Evolutionary conservation across 92 coral and sea anemone species (phyloP), one percentile per base, ranked within the genome.

Genomic region (Montipora capitata): DNA sequence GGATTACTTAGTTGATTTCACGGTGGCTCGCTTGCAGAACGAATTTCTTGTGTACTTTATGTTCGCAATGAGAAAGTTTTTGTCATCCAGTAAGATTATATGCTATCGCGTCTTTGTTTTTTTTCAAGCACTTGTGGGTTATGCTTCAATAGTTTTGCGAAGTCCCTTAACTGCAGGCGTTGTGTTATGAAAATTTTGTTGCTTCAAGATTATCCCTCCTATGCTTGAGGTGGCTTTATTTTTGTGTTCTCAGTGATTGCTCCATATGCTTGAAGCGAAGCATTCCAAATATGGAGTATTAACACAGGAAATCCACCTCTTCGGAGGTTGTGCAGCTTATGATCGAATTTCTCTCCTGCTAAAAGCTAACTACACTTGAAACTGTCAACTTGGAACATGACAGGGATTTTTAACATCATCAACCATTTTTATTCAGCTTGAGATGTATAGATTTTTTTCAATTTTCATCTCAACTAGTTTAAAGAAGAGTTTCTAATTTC

Each of bases 181-280:
- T 45, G 17, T 71, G 40, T 40, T 83, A 83, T 83, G 87, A 44
- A 39, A 83, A 83, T 83, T 83, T 83, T 72, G 58, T 42, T 59
- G 59, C 63, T 58, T 8, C 72, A 62, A 62, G n/a, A 72, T 56
- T 69, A 71, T 83, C 18, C 71, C 17, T 35, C 59, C 42, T 70
- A 6, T 69, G 68, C 49, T 41, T 39, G 61, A 18, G 61, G 79
- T 68, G 51, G 57, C 39, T 45, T 27, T 16, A 72, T 72, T 77
- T 83, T 81, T 72, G 78, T 72, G 87, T 59, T 72, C 45, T 48
- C 1, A 59, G 15, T 18, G 11, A 54, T 40, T 63, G 72, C 40
- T 42, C 10, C 87, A 58, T 72, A 27, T 0, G 35, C 35, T 27
- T 27, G 80, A 72, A 3, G 80, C 11, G 87, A 58, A 4, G 87